Percentiles rank a stretch among this genome's conserved stretches.
phyloP scores from a whole-genome alignment of 2,113 vertebrate species.

The Gobiocypris rarus region DNA sequence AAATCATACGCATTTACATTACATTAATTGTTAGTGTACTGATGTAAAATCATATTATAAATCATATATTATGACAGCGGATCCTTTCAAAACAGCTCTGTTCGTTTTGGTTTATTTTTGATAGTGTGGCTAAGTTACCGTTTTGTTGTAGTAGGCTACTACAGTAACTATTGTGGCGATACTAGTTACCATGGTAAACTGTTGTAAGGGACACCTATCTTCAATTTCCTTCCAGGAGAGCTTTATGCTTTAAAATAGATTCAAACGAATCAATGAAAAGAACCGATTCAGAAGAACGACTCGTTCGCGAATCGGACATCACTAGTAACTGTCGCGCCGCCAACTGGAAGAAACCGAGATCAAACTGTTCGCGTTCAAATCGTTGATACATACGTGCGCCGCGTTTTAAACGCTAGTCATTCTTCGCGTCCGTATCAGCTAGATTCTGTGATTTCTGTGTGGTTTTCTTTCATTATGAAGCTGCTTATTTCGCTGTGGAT shows the following conservation, averaged over 20 bases:
- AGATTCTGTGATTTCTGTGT: background rate
- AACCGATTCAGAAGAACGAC: background rate
- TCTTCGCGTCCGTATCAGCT: background rate
- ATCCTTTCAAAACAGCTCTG: background rate
- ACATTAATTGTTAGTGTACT: background rate
- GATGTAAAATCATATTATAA: background rate
- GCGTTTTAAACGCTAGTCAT: slow-evolving; percentile 6
- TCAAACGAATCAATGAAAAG: background rate
- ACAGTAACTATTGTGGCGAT: background rate
- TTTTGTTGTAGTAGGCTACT: background rate
- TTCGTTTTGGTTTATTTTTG: background rate
- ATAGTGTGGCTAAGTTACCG: background rate
- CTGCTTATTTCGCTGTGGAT: background rate
- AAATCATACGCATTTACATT: background rate
- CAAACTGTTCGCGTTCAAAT: slow-evolving; percentile 16
- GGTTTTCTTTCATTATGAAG: slow-evolving; percentile 16
- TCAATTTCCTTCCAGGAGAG: background rate
- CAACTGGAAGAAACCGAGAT: slow-evolving; percentile 61
- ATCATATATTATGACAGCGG: background rate
- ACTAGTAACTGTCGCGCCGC: slow-evolving; percentile 63
- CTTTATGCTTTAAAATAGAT: background rate
- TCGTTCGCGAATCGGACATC: slow-evolving; percentile 14
- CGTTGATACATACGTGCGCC: slow-evolving; percentile 3
- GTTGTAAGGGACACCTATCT: background rate
- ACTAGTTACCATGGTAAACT: background rate